Evolutionary conservation across 2,113 vertebrate genomes (phyloP), one percentile per base, ranked within the genome.

Genomic region (Propithecus coquereli): DNA sequence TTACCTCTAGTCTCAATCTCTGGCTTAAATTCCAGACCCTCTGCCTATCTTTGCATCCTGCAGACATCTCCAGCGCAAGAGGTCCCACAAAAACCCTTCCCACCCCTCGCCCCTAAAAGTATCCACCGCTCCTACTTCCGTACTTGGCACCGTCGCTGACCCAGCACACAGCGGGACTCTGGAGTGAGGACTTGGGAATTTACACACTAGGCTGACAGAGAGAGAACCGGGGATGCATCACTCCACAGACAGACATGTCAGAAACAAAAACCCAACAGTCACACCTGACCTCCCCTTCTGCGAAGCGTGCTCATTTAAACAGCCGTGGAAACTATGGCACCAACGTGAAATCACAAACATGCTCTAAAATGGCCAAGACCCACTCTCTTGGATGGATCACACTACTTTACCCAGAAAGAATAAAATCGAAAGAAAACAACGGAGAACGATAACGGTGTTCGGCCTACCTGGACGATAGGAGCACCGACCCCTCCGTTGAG

Each of bases 401-500:
- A 88, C 13, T n/a, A 65, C 20, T 86, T 73, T 61, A 71, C 14
- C 54, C 25, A 40, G 83, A 70, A 77, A 34, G 61, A 92, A 68
- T 74, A 74, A 66, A 73, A 90, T 0, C 14, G 20, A 95, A 83
- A 86, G n/a, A 30, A 32, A 71, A 92, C 45, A n/a, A 23, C 0
- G 1, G 17, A 17, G 1, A 43, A n/a, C 86, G 87, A 66, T 13
- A 32, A 59, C 22, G 45, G 57, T 18, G 43, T 10, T 52, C 5
- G 12, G 85, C 97, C 94, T 96, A 99, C 99, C 99, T 99, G 99
- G 1, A 99, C 99, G 22, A 99, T 99, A 66, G 99, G 98, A 6
- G 99, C 98, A 74, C 99, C 94, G 23, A 99, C 79, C 8, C 99
- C 99, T 0, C 99, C 99, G 4, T 99, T 99, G 90, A 99, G 98